A percentile compares a stretch with the other conserved stretches of the same genome.
Evolutionary conservation across 2,113 vertebrate genomes (phyloP).

Genomic region (Chionomys nivalis): DNA sequence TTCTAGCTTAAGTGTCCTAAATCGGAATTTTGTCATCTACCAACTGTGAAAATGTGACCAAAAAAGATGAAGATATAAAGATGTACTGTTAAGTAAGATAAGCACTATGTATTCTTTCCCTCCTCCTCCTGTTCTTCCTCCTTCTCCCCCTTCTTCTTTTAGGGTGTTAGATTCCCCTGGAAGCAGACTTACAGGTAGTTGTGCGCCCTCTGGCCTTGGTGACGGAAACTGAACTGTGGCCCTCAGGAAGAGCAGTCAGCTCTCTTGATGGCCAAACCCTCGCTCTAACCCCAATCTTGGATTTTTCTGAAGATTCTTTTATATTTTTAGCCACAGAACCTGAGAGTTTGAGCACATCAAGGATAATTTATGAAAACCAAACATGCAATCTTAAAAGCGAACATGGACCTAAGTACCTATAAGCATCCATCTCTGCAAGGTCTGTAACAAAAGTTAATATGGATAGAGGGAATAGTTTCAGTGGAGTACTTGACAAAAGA

Average conservation of each 20-base stretch:
- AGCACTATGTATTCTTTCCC: background rate
- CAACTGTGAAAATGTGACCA: conserved; percentile 17
- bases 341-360: background rate
- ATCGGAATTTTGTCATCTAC: background rate
- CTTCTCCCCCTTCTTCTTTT: background rate
- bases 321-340: background rate
- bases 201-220: background rate
- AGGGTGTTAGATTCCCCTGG: background rate
- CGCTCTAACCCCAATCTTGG: background rate
- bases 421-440: background rate
- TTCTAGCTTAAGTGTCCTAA: background rate
- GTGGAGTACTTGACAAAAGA: background rate
- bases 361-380: background rate
- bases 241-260: background rate
- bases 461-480: background rate
- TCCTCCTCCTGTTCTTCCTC: background rate
- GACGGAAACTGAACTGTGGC: background rate
- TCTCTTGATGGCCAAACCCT: background rate
- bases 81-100: background rate
- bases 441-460: background rate
- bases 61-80: background rate
- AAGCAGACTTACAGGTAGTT: too few relatives aligned
- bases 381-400: background rate
- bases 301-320: background rate
- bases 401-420: background rate